Evolutionary conservation across 2,797 vertebrate species (phyloP), one percentile per base, ranked within the genome.

Genomic region (Gobio occitaniae): DNA sequence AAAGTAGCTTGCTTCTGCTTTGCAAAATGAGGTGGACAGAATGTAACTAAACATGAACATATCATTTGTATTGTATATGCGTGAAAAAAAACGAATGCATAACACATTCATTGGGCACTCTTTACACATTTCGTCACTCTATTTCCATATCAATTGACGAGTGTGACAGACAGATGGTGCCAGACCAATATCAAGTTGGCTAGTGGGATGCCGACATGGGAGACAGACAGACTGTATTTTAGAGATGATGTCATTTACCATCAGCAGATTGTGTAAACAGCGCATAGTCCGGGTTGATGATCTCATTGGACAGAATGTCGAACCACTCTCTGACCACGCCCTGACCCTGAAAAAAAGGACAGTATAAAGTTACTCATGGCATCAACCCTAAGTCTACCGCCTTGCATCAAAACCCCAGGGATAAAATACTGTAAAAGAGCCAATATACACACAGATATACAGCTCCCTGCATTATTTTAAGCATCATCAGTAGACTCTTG

Each of bases 251-350:
- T 59, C 41, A 93, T 95, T 85, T 96, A 99, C 98, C 98, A 92
- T 99, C 98, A 82, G 98, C 98, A 90, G 98, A 99, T 89, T 99
- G 98, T 59, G 98, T 99, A 93, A 99, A 99, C 86, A 99, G 94
- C 17, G 96, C 98, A 15, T 99, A 99, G 93, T 99, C 98, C 52
- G 98, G 98, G 90, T 99, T 99, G 93, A 99, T 97, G 91, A 99
- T 99, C 93, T 99, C 98, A 94, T 97, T 98, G 90, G 98, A 99
- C 25, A 99, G 94, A 88, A 99, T 96, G 94, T 99, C 98, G 92
- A 99, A 99, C 98, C 98, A 99, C 87, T 99, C 98, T 88, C 98
- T 95, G 50, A 99, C 98, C 90, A 99, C 98, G 76, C 98, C 98
- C 93, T 99, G 97, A 87, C 98, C 98, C 98, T 99, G 91, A 47